Base-by-base conservation (phyloP, 1,140 invertebrate genomes). In the Macrobrachium rosenbergii region DNA sequence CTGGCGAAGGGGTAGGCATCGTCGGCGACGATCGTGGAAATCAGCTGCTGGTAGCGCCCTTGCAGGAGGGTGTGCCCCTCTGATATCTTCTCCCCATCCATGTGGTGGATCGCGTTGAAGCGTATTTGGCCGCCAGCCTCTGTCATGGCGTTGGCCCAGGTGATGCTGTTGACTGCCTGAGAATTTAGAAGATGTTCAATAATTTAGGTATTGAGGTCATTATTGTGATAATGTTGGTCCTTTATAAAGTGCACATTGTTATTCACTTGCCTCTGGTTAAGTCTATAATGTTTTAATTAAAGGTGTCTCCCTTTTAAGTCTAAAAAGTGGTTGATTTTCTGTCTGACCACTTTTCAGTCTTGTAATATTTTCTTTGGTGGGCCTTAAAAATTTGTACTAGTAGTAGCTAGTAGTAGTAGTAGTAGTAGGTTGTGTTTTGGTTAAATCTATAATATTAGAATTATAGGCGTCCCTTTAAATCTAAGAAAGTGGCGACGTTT, bases 91-190 rank as follows among this genome's bases (percentile, higher is more conserved):
- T 86, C 84, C 8, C 84, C 84, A 28, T 86, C 84, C 84, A 86
- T 86, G 64, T 80, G 84, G 77, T 72, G 58, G n/a, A 19, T 45
- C 0, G 84, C 52, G 16, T 73, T 12, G 84, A 80, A 86, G 64
- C 67, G 69, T n/a, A 69, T 17, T 14, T 86, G 84, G 8, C 84
- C 78, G n/a, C 84, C 59, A 2, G 77, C 77, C 84, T 86, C 84
- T 12, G 84, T 80, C 84, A 86, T 80, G 76, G 84, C 84, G 58
- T 86, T 86, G 64, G 75, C 73, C 84, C 84, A 86, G 8, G 84
- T 67, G 16, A 86, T 81, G 77, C 37, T 80, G 64, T 81, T 86
- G 43, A 86, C 84, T 5, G 84, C 84, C 84, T 86, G 73, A 8
- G 17, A 43, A 58, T 19, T 45, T 19, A 6, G 58, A 78, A 23